Base-by-base conservation (phyloP, 2,113 vertebrate genomes). In the Rhodinocichla rosea region DNA sequence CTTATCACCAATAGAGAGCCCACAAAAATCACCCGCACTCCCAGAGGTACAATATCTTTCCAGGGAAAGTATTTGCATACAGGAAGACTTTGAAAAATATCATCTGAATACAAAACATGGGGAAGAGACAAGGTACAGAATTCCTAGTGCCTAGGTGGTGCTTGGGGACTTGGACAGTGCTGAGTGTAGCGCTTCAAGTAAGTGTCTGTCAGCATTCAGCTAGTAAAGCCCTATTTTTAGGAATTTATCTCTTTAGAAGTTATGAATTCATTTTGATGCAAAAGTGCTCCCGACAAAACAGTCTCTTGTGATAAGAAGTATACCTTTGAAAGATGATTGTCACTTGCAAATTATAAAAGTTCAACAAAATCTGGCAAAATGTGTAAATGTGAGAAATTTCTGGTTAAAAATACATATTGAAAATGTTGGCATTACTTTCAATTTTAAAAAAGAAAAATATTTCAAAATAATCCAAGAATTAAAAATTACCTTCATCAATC, bases 1-100 rank as follows among this genome's bases (percentile, higher is more conserved):
- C 71, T 76, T 86, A 74, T 26, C 21, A 59, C 71, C 50, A 78
- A 44, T 92, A 96, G 84, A 90, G 26, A 83, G 49, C 9, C 28
- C 13, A 7, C 47, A 81, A 75, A 89, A 92, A 95, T 67, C 42
- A 74, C 49, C 33, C 87, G 19, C 6, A 6, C 17, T 82, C 69
- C 63, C 69, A 94, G 37, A 56, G 10, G 91, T 39, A 24, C 23
- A 82, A 39, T 87, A 68, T 42, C 27, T 83, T 95, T 90, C 57
- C 50, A 50, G 32, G 52, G n/a, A 82, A 91, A 84, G 23, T 50
- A 70, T 92, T 92, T 83, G 30, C 40, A 50, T 32, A 27, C 52
- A 89, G 73, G 18, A 91, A 20, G 33, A 30, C 53, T 94, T 83
- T 92, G 83, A 91, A 95, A 97, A 92, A 95, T 79, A 44, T 83